A percentile compares a stretch with the other conserved stretches of the same genome.
These are phyloP conservation scores for Odontesthes bonariensis DNA, from an alignment of 2,113 vertebrate genomes.

Conservation along the genomic window DNA sequence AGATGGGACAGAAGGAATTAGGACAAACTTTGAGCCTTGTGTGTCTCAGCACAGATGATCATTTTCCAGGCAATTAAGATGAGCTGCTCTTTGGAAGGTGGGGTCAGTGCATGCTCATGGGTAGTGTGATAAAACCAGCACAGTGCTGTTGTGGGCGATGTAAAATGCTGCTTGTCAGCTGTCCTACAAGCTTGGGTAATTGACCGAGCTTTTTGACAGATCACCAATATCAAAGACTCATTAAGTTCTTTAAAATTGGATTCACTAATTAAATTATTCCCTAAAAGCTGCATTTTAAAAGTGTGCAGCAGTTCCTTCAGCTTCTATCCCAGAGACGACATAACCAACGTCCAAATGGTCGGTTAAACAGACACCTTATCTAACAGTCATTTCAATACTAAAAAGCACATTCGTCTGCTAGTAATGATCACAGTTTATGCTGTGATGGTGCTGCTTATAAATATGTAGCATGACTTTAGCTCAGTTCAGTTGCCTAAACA, in stretches of 20 bases:
- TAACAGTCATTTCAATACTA: neutral
- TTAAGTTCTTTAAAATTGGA: constrained; percentile 56
- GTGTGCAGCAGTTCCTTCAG: neutral
- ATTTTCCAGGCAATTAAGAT: constrained; percentile 80
- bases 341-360: neutral
- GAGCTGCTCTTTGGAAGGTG: constrained; percentile 53
- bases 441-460: neutral
- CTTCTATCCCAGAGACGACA: constrained; percentile 4
- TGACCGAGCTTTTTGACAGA: constrained; percentile 68
- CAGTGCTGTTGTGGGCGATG: constrained; percentile 57
- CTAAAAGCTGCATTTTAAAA: constrained; percentile 30
- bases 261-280: constrained; percentile 37
- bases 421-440: neutral
- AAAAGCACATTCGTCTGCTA: neutral
- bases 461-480: no score
- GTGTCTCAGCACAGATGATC: constrained; percentile 70
- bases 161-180: constrained; percentile 74
- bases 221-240: constrained; percentile 65
- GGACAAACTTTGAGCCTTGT: constrained; percentile 59
- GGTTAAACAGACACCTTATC: neutral
- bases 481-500: no score
- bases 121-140: constrained; percentile 57
- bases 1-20: constrained; percentile 53
- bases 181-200: constrained; percentile 77
- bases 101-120: constrained; percentile 68